These are phyloP conservation scores for Palythoa caribaeorum DNA, from an alignment of 92 coral and sea anemone species.

Conservation along the genomic window DNA sequence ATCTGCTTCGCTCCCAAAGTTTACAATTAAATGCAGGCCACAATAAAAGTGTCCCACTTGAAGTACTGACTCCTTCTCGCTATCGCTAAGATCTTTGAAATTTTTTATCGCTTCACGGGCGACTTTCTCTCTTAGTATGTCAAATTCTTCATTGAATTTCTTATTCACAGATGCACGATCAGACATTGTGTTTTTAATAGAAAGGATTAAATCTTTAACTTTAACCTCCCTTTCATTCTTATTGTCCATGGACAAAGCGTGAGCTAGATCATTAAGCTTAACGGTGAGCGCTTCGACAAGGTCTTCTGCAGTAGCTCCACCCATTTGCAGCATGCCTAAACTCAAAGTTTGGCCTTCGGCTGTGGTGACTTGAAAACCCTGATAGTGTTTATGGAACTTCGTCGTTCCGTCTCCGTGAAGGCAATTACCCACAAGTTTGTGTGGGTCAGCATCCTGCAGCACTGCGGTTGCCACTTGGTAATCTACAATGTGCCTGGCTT, in stretches of 20 bases:
- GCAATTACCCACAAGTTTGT: slow-evolving; percentile 15
- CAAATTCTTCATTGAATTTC: not conserved
- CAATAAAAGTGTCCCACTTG: slow-evolving; percentile 8
- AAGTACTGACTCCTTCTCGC: not conserved
- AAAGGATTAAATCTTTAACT: not conserved
- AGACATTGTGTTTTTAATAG: not conserved
- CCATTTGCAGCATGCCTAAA: slow-evolving; percentile 16
- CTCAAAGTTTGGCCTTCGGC: slow-evolving; percentile 5
- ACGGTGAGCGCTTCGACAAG: not conserved
- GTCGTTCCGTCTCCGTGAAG: slow-evolving; percentile 1
- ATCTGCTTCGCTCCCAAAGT: slow-evolving; percentile 4
- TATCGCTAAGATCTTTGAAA: not conserved
- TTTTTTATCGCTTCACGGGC: not conserved
- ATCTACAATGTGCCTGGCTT: slow-evolving; percentile 1
- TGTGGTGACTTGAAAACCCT: not conserved
- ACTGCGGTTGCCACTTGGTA: slow-evolving; percentile 18
- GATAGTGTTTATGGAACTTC: not conserved
- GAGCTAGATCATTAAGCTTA: slow-evolving; percentile 5
- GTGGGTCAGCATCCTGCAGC: not conserved
- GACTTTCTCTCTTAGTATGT: not conserved
- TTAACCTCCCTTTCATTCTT: not conserved
- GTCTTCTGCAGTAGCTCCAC: slow-evolving; percentile 19
- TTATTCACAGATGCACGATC: slow-evolving; percentile 19
- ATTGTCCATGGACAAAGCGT: not conserved
- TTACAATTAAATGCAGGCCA: not conserved